A percentile compares a stretch with the other conserved stretches of the same genome.
phyloP scores from a whole-genome alignment of 2,888 invertebrate species.

The Lapara coniferarum region DNA sequence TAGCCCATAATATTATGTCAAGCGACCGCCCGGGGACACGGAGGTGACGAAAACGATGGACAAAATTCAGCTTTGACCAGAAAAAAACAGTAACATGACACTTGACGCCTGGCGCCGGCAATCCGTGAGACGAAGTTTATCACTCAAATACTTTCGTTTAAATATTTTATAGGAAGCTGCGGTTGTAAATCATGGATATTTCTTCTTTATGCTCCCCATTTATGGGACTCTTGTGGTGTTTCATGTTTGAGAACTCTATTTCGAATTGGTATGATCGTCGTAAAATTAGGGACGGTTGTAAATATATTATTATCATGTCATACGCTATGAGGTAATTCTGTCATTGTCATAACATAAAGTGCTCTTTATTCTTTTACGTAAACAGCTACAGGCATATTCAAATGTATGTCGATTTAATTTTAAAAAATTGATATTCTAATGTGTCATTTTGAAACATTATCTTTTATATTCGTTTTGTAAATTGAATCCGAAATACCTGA shows the following conservation, averaged over 20 bases:
- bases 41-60: constrained; percentile 23
- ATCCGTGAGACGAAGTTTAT: constrained; percentile 22
- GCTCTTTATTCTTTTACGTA: too few species aligned
- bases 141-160: background rate
- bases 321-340: too few species aligned
- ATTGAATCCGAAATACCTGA: background rate
- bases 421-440: too few species aligned
- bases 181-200: constrained; percentile 12
- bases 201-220: constrained; percentile 6
- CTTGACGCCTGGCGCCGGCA: constrained; percentile 34
- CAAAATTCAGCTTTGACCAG: constrained; percentile 4
- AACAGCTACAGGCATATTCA: too few species aligned
- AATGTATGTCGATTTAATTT: too few species aligned
- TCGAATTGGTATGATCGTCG: background rate
- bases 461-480: background rate
- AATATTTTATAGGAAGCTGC: constrained; percentile 13
- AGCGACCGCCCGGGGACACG: constrained; percentile 1
- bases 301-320: too few species aligned
- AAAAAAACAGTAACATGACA: constrained; percentile 38
- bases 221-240: constrained; percentile 12
- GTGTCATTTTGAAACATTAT: too few species aligned
- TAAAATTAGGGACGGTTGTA: background rate
- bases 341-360: too few species aligned
- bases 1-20: constrained; percentile 5
- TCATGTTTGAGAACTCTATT: background rate